Evolutionary conservation across 2,113 vertebrate genomes (phyloP), one percentile per base, ranked within the genome.

Genomic region (Acrocephalus kingi): DNA sequence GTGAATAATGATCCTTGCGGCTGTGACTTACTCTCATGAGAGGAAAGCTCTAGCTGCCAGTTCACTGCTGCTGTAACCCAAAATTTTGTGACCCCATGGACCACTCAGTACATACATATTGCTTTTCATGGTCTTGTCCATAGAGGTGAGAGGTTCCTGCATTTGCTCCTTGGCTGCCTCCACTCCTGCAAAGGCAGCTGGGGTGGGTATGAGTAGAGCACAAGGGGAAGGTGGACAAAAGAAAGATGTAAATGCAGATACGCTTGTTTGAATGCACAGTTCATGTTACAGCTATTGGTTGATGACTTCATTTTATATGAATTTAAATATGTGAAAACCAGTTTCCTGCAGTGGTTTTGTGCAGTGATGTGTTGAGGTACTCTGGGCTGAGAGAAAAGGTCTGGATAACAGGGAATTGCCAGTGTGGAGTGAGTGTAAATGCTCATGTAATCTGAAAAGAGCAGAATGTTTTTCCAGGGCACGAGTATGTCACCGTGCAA

Each of bases 71-170:
- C 56, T 4, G 0, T 39, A 59, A 49, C 23, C 13, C 43, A 49
- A 66, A 54, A 61, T 48, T 27, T 51, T 20, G 18, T 74, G 48
- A n/a, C 23, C 27, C 8, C 7, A 1, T 15, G 11, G 39, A 35
- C 24, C 12, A 23, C 33, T 46, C 19, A 67, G 23, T 9, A 31
- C 37, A 48, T 3, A 10, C 11, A 15, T 17, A 13, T 27, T 75
- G 31, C 17, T 63, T 5, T 49, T 68, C 0, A 0, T 19, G 82
- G 39, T 31, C 63, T 45, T 56, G 11, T 51, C n/a, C 2, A 0
- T 4, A n/a, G 14, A 11, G 12, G 3, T 37, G 67, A 51, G 15
- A 12, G 6, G 2, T 31, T 33, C 14, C 33, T 85, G 41, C 2
- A 0, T 43, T 59, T 61, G 10, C 1, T 35, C 18, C 25, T 74